Base-by-base conservation (phyloP, 2,113 vertebrate species). In the Perca schrenkii region DNA sequence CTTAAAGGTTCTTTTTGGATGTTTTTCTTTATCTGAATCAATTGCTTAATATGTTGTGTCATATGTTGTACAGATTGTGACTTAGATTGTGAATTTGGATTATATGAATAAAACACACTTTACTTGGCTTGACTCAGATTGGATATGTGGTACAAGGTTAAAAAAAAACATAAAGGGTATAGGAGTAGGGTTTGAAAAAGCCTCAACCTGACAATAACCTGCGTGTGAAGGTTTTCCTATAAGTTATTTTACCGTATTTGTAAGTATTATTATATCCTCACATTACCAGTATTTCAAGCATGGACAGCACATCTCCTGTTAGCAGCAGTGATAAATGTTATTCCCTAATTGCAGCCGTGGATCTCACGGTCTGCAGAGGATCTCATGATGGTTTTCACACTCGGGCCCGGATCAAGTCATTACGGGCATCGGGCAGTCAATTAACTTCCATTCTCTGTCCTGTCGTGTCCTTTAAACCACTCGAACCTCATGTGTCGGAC, bases 371-470 rank as follows among this genome's bases (percentile, higher is more conserved):
- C 60, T 73, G 50, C 77, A 43, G 36, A 68, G 17, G 56, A 66
- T 76, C 56, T 63, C 17, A 40, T 73, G 86, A 81, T 73, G 65
- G 28, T 75, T 85, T 84, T 90, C 50, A 82, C 82, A 25, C 52
- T 71, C 25, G 4, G 43, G 50, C 64, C n/a, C 8, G 50, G 73
- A 87, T 88, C 90, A 90, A 86, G 81, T 86, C 79, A 85, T 92
- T 86, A 88, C 74, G 77, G 64, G 72, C 88, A 75, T 76, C 22
- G 36, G 87, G 72, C 80, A 79, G 81, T 90, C 91, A 88, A 85
- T 91, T 92, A 85, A 88, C 82, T 86, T 60, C 79, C 68, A 79
- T 83, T 86, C 85, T 91, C 79, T 86, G 77, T 61, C 75, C 77
- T 19, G 17, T 40, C 6, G 17, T 88, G 80, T 89, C 83, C 84